Base-by-base conservation (phyloP, 2,113 vertebrate genomes). In the Athene noctua region DNA sequence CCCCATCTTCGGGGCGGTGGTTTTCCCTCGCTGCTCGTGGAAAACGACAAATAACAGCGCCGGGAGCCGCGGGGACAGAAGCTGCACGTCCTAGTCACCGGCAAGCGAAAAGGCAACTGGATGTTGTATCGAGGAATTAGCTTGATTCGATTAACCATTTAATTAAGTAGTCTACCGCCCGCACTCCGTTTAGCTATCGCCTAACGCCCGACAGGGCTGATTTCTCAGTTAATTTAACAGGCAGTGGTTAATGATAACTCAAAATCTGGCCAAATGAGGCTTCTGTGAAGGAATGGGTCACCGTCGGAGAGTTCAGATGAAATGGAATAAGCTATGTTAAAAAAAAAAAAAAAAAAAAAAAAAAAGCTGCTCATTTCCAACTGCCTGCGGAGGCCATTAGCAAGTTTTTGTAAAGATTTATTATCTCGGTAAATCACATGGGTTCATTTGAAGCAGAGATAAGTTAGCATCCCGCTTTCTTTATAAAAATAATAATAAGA, bases 201-300 rank as follows among this genome's bases (percentile, higher is more conserved):
- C 72, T 52, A 34, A 55, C 46, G 25, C 71, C 78, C 61, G 67
- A 38, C 85, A 57, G 40, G 67, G 47, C 36, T 78, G 90, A 96
- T 97, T 95, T 95, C 90, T 44, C 90, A 92, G 90, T 78, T 89
- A 96, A 95, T 96, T 94, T 88, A 96, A 32, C 91, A 78, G 52
- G 57, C 77, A 22, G 47, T 65, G 65, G 95, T 96, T 95, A 95
- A 96, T 93, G 80, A 92, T 94, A 94, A 93, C 77, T 87, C 73
- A 81, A 92, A 94, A 92, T 68, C 77, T 65, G 54, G 77, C 65
- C 88, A 93, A 88, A 83, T 92, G 83, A 94, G 61, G 55, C 73
- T 96, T 88, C 88, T 46, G 86, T 81, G 47, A 94, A 92, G 52
- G 40, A 78, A 44, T 6, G 34, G 61, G 61, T 95, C 30, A 36